Base-by-base conservation (phyloP, 1,140 invertebrate species). In the Pararge aegeria region DNA sequence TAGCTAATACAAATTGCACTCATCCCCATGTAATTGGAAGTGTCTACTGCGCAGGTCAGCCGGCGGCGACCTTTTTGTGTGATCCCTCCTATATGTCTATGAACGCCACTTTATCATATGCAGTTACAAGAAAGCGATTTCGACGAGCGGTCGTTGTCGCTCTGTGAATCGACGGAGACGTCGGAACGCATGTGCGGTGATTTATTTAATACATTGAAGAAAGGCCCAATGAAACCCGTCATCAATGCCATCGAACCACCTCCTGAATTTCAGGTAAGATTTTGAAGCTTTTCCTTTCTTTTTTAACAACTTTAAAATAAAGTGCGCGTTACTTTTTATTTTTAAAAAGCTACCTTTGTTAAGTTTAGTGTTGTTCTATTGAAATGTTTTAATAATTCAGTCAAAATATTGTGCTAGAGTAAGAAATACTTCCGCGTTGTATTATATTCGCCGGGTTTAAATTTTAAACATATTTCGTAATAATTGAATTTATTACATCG, bases 181-280 rank as follows among this genome's bases (percentile, higher is more conserved):
- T 87, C 87, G 10, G 89, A 90, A 61, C 82, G 93, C 0, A 95
- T 95, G 91, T 94, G 94, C 68, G 93, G 93, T 20, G 94, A 95
- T 81, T 95, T 95, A 77, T 96, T 95, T 75, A 95, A 95, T 75
- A 96, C 95, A 5, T 87, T 96, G 54, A 96, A 95, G 72, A 96
- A 96, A 86, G 94, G 93, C 19, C 94, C 94, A 16, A 91, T 76
- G 16, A 91, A 91, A 76, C 71, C 80, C 18, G 64, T 85, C 27
- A 55, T 92, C 52, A 91, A 92, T 27, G 93, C 94, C 13, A 95
- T 96, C 68, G 94, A 95, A 71, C 95, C 95, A 52, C 95, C 95
- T 3, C 93, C 93, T 13, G 94, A 96, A 70, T 96, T 96, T 86
- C 95, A 96, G 86, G 94, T 95, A 74, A 15, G 72, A 70, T 34